Conservation (phyloP, 2,888 invertebrate species). For the Drosophila picticornis region DNA sequence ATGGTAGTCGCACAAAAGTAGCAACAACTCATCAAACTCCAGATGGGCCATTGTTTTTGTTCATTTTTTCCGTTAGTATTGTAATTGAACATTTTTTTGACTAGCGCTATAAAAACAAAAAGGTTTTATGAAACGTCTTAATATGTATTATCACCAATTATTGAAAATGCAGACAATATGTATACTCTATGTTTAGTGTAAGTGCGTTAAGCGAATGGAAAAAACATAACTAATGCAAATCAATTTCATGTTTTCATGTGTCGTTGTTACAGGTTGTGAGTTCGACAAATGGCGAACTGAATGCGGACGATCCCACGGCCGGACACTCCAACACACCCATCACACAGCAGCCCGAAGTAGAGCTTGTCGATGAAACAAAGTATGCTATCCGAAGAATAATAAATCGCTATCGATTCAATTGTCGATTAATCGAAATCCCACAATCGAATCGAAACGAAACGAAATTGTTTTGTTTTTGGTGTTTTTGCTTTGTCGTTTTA, state of each 20-base stretch:
- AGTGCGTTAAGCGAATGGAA: conserved; percentile 5
- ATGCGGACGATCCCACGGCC: conserved; percentile 97
- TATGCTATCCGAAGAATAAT: conserved; percentile 87
- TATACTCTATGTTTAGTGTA: conserved; percentile 71
- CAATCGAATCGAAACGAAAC: conserved; percentile 11
- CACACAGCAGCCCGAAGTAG: conserved; percentile 96
- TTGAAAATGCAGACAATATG: conserved; percentile 46
- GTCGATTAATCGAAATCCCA: conserved; percentile 3
- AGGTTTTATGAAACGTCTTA: conserved; percentile 39
- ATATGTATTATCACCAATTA: conserved; percentile 47
- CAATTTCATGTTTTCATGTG: conserved; percentile 27
- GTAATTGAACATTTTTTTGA: conserved; percentile 42
- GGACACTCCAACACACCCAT: conserved; percentile 99
- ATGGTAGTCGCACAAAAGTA: conserved; percentile 51
- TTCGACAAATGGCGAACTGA: conserved; percentile 98
- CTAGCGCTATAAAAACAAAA: conserved; percentile 34
- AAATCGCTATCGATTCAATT: conserved; percentile 25
- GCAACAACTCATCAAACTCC: conserved; percentile 23
- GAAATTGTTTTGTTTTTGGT: conserved; percentile 37
- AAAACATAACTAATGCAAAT: conserved; percentile 38
- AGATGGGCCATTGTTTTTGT: conserved; percentile 47
- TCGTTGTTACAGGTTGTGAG: conserved; percentile 93
- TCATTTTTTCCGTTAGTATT: conserved; percentile 30
- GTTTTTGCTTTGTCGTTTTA: conserved; percentile 76
- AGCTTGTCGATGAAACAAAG: conserved; percentile 99